Evolutionary conservation across 2,888 invertebrate genomes (phyloP).

Genomic region (Cheilosia vernalis): DNA sequence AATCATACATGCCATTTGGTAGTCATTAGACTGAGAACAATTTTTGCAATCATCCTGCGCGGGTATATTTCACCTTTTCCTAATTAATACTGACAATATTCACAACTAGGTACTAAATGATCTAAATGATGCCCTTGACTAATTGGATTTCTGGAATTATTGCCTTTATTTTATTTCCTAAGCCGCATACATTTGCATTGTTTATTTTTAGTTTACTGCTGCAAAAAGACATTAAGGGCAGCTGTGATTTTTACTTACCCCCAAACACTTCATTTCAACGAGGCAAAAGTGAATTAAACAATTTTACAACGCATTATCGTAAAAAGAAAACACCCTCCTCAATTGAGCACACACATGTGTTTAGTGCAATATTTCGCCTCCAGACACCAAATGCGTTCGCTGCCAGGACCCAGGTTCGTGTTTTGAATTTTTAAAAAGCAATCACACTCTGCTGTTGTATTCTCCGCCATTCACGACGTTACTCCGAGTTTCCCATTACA

Average conservation of each 20-base stretch:
- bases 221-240: not conserved
- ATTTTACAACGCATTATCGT: constrained; percentile 65
- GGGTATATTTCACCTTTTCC: too few species aligned
- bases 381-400: constrained; percentile 8
- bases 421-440: constrained; percentile 54
- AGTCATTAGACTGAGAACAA: too few species aligned
- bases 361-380: constrained; percentile 14
- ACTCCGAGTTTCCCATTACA: constrained; percentile 16
- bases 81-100: too few species aligned
- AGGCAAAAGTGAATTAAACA: constrained; percentile 66
- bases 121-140: too few species aligned
- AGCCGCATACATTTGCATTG: not conserved
- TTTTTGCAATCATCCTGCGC: too few species aligned
- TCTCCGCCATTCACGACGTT: not conserved
- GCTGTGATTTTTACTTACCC: constrained; percentile 8
- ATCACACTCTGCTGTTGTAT: constrained; percentile 30
- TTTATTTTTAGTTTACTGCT: not conserved
- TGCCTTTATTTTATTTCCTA: too few species aligned
- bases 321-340: constrained; percentile 19
- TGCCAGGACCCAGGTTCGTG: constrained; percentile 29
- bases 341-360: constrained; percentile 42
- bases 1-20: too few species aligned
- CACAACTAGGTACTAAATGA: too few species aligned
- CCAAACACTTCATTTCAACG: constrained; percentile 27
- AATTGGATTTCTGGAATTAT: too few species aligned